phyloP scores from a whole-genome alignment of 2,888 invertebrate genomes.

The Steinernema hermaphroditum region DNA sequence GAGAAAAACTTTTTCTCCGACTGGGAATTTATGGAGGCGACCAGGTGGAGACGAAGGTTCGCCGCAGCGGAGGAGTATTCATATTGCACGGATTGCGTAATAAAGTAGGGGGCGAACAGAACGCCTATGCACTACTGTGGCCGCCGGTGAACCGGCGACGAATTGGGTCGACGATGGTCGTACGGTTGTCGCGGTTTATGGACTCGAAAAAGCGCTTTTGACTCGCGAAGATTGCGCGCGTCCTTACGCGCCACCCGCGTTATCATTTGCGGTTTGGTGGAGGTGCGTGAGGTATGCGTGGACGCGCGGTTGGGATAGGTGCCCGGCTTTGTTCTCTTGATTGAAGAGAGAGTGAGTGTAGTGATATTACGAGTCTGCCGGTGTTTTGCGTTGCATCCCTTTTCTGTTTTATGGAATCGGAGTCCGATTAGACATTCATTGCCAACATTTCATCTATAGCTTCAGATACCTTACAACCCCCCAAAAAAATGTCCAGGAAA shows the following conservation, averaged over 20 bases:
- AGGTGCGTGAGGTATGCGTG: no score
- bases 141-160: conserved; percentile 10
- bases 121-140: neutral
- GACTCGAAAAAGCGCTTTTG: conserved; percentile 25
- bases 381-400: no score
- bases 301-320: no score
- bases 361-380: no score
- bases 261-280: neutral
- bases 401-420: no score
- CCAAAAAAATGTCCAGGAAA: no score
- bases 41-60: conserved; percentile 1
- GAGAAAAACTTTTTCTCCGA: conserved; percentile 29
- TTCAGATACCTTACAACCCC: no score
- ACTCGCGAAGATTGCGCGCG: neutral
- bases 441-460: no score
- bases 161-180: conserved; percentile 25
- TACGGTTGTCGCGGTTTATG: conserved; percentile 30
- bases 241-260: conserved; percentile 2
- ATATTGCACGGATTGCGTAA: conserved; percentile 21
- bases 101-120: neutral
- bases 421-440: no score
- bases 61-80: conserved; percentile 4
- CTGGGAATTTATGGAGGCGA: conserved; percentile 31
- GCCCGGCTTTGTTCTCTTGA: no score
- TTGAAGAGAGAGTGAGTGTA: no score